These are phyloP conservation scores for Scolopax mira DNA, from an alignment of 2,113 vertebrate species.

Conservation along the genomic window DNA sequence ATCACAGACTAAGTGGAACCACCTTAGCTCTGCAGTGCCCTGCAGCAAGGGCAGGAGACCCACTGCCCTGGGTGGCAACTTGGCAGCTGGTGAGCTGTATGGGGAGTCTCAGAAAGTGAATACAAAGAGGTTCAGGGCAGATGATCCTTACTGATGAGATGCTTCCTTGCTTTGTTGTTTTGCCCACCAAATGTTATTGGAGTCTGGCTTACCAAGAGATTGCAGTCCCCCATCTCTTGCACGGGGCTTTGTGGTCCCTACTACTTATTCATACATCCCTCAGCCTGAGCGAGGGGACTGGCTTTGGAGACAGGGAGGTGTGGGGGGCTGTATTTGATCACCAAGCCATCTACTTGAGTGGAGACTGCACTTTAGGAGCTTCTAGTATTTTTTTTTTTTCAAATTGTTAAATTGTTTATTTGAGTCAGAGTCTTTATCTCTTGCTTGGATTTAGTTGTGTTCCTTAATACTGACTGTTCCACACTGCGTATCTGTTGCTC, in stretches of 20 bases:
- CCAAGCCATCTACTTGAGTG: not conserved
- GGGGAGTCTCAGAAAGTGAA: not conserved
- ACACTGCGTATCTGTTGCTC: not conserved
- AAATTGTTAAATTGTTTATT: not conserved
- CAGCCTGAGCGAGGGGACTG: not conserved
- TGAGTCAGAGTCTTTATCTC: not conserved
- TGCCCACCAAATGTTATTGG: not conserved
- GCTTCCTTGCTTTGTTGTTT: not conserved
- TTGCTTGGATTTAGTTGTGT: not conserved
- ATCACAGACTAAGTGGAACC: not conserved
- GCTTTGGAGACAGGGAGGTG: not conserved
- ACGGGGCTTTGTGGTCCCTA: not conserved
- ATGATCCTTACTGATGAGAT: not conserved
- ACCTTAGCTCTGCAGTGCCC: not conserved
- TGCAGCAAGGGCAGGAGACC: too few species aligned
- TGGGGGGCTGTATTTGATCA: not conserved
- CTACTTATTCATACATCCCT: rapidly evolving
- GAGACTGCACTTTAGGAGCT: not conserved
- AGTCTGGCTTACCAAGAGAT: not conserved
- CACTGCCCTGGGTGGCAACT: not conserved
- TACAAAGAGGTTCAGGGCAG: not conserved
- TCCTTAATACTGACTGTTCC: not conserved
- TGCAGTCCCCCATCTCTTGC: rapidly evolving
- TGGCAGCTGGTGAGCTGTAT: not conserved
- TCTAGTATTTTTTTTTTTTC: not conserved